Conservation (phyloP, 2,113 vertebrate species). For the Thalassarche chlororhynchos region DNA sequence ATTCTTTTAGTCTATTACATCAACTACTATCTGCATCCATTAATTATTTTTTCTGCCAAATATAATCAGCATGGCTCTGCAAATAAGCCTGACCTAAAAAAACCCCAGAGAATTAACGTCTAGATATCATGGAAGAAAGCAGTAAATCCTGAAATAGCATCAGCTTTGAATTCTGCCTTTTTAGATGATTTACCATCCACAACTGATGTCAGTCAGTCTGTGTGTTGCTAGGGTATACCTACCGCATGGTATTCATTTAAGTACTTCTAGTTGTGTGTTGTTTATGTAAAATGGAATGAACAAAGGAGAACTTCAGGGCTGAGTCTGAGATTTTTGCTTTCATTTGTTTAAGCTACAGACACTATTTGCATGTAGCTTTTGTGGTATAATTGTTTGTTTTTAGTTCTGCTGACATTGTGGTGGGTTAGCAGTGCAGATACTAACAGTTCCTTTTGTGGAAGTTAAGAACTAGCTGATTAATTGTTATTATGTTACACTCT, state of each 20-base stretch:
- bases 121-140: not conserved
- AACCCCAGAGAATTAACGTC: not conserved
- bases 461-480: constrained; percentile 57
- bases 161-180: not conserved
- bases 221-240: not conserved
- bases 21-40: not conserved
- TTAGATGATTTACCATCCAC: not conserved
- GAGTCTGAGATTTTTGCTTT: not conserved
- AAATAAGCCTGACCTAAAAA: constrained; percentile 15
- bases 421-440: constrained; percentile 29
- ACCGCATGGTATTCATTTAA: not conserved
- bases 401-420: not conserved
- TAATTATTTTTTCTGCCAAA: constrained; percentile 4
- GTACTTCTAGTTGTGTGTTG: not conserved
- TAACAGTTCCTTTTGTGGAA: constrained; percentile 53
- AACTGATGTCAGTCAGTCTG: not conserved
- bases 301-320: not conserved
- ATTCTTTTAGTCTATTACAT: not conserved
- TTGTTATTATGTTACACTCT: constrained; percentile 47
- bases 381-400: constrained; percentile 12
- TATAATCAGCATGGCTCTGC: not conserved
- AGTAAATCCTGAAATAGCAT: not conserved
- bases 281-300: not conserved
- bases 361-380: constrained; percentile 15
- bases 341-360: not conserved